Evolutionary conservation across 2,797 vertebrate genomes (phyloP), one percentile per base, ranked within the genome.

Genomic region (Paratrypauchen microcephalus): DNA sequence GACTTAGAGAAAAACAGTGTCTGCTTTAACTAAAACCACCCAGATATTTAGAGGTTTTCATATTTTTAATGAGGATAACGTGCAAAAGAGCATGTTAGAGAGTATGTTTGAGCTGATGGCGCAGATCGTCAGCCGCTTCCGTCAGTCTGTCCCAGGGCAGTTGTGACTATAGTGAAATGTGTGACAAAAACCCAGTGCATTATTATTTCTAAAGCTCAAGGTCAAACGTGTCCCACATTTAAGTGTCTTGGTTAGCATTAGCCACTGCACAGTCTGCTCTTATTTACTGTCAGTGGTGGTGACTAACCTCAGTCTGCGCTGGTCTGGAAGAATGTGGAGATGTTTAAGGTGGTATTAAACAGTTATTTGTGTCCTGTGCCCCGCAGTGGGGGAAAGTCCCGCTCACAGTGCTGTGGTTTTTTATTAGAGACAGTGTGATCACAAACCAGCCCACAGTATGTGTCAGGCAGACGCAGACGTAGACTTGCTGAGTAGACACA

Each of bases 381-480:
- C 11, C 28, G 41, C 50, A 71, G 23, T 30, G 30, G 57, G 65
- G 45, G 48, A 32, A 62, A 21, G 36, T 47, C 45, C 26, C 36
- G 26, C 67, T 74, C 71, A 70, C 60, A 58, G 69, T 58, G 5
- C 13, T 32, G 26, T 0, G 3, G 62, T 66, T 61, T 69, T 47
- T 48, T 15, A 64, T 64, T 64, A 45, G 1, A 61, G 59, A 45
- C 21, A 23, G 23, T 12, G 15, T 26, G 39, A 47, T 62, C 28
- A 70, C 24, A 75, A 57, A 26, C 65, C 68, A 41, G 39, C 18
- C 39, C 65, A 55, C 57, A 54, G 56, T 72, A 66, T 78, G 52
- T 71, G 73, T 36, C 70, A 36, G 11, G 69, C 47, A 72, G 59
- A 62, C 56, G 30, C 60, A 72, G 71, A 71, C 63, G 9, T 11